Evolutionary conservation across 2,888 invertebrate genomes (phyloP).

Genomic region (Brachylomia viminalis): DNA sequence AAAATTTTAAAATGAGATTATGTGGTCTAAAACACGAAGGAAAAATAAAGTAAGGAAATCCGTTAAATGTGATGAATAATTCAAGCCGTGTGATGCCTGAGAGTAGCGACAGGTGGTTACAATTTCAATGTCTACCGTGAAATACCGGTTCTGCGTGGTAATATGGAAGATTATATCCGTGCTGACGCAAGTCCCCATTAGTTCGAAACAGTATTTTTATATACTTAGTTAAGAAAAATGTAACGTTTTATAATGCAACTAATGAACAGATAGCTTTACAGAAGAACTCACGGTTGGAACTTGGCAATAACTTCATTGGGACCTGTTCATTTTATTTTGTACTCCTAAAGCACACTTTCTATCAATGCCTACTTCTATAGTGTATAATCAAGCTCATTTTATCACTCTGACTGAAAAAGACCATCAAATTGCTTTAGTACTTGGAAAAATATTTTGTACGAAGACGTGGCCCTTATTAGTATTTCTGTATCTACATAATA

Average conservation of each 20-base stretch:
- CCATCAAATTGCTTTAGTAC: not conserved
- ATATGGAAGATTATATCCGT: not conserved
- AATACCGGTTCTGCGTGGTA: conserved; percentile 33
- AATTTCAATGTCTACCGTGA: conserved; percentile 25
- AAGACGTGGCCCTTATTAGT: not conserved
- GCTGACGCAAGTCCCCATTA: not conserved
- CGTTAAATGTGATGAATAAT: conserved; percentile 45
- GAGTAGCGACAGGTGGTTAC: conserved; percentile 42
- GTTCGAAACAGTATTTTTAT: not conserved
- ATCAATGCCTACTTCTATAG: too few relatives aligned
- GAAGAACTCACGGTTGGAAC: not conserved
- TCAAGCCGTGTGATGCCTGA: conserved; percentile 22
- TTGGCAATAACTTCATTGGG: not conserved
- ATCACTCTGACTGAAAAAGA: not conserved
- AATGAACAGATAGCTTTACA: not conserved
- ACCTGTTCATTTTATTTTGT: not conserved
- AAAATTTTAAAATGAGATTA: conserved; percentile 11
- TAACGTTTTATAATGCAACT: not conserved
- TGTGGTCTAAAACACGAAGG: not conserved
- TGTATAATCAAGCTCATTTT: not conserved
- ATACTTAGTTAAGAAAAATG: not conserved
- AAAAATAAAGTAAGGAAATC: conserved; percentile 35
- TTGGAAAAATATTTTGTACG: not conserved
- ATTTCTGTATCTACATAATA: too few relatives aligned
- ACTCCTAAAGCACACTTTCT: too few relatives aligned